A percentile compares a stretch with the other conserved stretches of the same genome.
These are phyloP conservation scores for Diploptera punctata DNA, from an alignment of 2,888 invertebrate genomes.

Conservation along the genomic window DNA sequence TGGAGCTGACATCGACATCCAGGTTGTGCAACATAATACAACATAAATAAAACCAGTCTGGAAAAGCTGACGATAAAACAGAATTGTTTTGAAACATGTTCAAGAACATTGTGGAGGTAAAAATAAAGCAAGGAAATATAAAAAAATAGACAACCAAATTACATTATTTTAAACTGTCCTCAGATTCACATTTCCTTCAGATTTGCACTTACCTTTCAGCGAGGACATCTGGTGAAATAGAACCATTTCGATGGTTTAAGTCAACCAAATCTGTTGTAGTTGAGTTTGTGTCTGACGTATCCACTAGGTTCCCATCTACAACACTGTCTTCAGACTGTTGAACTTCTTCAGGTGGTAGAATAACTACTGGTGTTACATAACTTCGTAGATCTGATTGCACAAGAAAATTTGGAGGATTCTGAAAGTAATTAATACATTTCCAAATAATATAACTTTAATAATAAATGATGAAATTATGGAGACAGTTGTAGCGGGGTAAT, in stretches of 20 bases:
- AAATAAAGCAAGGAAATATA: background rate
- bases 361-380: constrained; percentile 93
- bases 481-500: no score
- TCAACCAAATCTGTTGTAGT: constrained; percentile 50
- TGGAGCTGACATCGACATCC: no score
- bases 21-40: no score
- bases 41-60: no score
- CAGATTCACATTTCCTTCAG: background rate
- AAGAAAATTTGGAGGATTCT: constrained; percentile 94
- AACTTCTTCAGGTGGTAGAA: constrained; percentile 73
- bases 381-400: constrained; percentile 90
- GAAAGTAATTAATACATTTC: constrained; percentile 44
- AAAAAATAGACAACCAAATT: background rate
- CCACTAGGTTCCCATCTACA: constrained; percentile 64
- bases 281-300: constrained; percentile 66
- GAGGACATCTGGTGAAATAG: constrained; percentile 58
- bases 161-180: background rate
- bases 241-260: constrained; percentile 52
- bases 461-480: no score
- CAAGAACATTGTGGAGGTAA: no score
- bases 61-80: no score
- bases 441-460: no score
- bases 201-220: constrained; percentile 57
- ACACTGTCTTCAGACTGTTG: constrained; percentile 63
- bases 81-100: no score